Evolutionary conservation across 1,140 invertebrate genomes (phyloP).

Genomic region (Zaprionus taronus): DNA sequence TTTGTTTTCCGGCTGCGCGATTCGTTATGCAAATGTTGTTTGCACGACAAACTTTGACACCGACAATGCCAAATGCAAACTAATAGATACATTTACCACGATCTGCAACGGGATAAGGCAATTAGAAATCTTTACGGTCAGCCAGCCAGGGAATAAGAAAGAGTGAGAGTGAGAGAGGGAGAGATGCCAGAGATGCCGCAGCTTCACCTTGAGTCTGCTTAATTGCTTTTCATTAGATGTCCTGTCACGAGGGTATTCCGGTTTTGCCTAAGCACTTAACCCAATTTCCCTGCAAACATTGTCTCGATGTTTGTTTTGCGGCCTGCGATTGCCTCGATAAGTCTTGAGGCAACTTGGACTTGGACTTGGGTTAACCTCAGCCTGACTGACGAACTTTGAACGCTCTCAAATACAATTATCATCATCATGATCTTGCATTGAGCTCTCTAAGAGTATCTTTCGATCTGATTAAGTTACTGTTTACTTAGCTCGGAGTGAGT

Average conservation of each 20-base stretch:
- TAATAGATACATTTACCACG: constrained; percentile 76
- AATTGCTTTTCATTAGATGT: constrained; percentile 49
- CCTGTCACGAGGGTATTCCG: constrained; percentile 11
- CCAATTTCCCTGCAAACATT: constrained; percentile 49
- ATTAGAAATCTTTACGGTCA: constrained; percentile 69
- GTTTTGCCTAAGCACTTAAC: constrained; percentile 56
- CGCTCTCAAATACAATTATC: constrained; percentile 1
- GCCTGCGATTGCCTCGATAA: constrained; percentile 39
- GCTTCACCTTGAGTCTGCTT: constrained; percentile 4
- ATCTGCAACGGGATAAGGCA: constrained; percentile 42
- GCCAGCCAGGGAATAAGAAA: not conserved
- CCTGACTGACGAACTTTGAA: constrained; percentile 10
- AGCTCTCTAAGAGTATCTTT: not conserved
- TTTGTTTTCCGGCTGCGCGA: constrained; percentile 29
- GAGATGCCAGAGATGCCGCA: constrained; percentile 34
- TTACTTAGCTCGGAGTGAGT: not conserved
- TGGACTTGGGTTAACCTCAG: constrained; percentile 6
- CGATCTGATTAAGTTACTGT: not conserved
- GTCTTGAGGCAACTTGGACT: not conserved
- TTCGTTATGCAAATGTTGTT: constrained; percentile 73
- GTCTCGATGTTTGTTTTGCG: constrained; percentile 50
- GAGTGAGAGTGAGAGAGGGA: not conserved
- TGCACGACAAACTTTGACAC: constrained; percentile 71
- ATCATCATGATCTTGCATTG: not conserved
- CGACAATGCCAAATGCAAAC: constrained; percentile 67